These are phyloP conservation scores for Rynchops niger DNA, from an alignment of 2,113 vertebrate genomes.

Conservation along the genomic window DNA sequence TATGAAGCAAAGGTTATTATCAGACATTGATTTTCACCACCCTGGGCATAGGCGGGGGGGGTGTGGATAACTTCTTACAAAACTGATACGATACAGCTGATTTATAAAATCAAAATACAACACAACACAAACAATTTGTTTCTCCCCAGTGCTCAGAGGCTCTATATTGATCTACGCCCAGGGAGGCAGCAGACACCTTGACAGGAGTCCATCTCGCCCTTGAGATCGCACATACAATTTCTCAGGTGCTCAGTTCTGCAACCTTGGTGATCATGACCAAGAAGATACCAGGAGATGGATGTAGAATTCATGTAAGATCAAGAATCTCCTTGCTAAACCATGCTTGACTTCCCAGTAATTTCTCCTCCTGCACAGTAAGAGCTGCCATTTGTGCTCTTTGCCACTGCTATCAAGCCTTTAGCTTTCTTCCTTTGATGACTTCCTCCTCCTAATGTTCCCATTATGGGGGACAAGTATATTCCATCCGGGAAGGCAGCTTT, in stretches of 20 bases:
- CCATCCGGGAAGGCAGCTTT: background rate
- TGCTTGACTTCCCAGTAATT: background rate
- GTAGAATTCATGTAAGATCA: background rate
- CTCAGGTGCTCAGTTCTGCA: background rate
- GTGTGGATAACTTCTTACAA: background rate
- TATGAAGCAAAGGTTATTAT: background rate
- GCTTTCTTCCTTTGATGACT: background rate
- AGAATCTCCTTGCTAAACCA: background rate
- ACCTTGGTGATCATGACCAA: background rate
- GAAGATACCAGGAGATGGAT: background rate
- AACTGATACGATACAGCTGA: background rate
- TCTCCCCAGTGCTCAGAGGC: background rate
- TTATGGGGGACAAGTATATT: accelerated
- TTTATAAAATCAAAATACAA: background rate
- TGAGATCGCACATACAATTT: background rate
- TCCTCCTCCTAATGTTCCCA: background rate
- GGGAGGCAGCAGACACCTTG: background rate
- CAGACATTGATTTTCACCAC: background rate
- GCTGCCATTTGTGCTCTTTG: background rate
- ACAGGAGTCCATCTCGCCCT: no score
- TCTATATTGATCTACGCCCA: background rate
- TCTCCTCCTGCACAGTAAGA: background rate
- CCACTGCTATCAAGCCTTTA: background rate
- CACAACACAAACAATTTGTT: background rate
- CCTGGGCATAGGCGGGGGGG: background rate